A percentile compares a stretch with the other conserved stretches of the same genome.
Evolutionary conservation across 2,797 vertebrate species (phyloP).

Genomic region (Streptopelia turtur): DNA sequence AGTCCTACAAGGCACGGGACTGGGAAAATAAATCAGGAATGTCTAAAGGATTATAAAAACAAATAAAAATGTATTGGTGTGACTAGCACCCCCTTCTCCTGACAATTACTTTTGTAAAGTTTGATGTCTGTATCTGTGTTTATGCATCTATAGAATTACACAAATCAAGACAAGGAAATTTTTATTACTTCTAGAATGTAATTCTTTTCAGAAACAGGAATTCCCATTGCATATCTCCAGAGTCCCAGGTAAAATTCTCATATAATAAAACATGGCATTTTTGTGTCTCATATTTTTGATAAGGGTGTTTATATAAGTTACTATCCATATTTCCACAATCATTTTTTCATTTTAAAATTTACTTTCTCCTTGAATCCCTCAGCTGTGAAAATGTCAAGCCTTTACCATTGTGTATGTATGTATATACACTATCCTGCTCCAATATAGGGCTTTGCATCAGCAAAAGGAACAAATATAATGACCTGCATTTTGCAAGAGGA

Average conservation of each 20-base stretch:
- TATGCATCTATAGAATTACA: neutral
- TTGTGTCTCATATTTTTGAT: neutral
- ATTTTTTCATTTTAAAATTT: neutral
- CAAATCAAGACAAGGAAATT: neutral
- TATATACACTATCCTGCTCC: neutral
- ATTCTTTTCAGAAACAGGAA: neutral
- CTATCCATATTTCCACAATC: neutral
- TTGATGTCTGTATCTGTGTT: neutral
- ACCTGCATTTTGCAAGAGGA: neutral
- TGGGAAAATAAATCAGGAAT: neutral
- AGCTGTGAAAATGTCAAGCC: neutral
- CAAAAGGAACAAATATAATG: neutral
- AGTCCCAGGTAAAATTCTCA: neutral
- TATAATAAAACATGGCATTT: neutral
- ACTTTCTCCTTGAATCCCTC: neutral
- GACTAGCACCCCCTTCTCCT: neutral
- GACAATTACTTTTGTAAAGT: neutral
- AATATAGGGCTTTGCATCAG: neutral
- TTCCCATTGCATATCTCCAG: neutral
- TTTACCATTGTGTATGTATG: neutral
- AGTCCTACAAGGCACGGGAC: neutral
- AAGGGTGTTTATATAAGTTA: neutral
- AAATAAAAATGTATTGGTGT: neutral
- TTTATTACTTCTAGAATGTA: neutral
- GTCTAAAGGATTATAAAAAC: neutral